Conservation (phyloP, 2,797 vertebrate species). For the Hypotaenidia philippensis region DNA sequence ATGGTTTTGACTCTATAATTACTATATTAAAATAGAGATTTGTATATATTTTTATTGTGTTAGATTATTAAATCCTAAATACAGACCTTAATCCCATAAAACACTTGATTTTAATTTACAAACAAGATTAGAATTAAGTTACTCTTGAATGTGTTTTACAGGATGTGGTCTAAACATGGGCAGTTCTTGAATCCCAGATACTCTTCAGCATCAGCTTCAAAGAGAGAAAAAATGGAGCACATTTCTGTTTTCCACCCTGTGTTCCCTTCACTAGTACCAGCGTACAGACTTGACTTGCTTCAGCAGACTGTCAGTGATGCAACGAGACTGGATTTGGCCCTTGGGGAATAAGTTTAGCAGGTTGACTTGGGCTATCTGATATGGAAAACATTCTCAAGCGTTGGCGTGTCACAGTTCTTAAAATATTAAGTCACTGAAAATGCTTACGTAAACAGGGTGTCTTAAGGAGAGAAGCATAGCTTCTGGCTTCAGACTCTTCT, state of each 20-base stretch:
- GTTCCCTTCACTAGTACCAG: not conserved
- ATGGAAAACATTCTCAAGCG: not conserved
- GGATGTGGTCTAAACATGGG: not conserved
- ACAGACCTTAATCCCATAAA: not conserved
- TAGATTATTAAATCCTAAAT: not conserved
- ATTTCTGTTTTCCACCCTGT: not conserved
- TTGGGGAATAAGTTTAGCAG: not conserved
- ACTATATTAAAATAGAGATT: not conserved
- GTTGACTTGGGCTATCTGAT: not conserved
- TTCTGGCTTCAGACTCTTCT: not conserved
- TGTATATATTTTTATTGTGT: not conserved
- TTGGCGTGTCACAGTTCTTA: slow-evolving; percentile 59
- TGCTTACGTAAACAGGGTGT: slow-evolving; percentile 45
- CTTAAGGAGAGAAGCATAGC: slow-evolving; percentile 9
- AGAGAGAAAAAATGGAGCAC: not conserved
- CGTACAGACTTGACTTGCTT: not conserved
- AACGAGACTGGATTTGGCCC: not conserved
- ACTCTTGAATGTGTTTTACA: not conserved
- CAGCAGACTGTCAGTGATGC: slow-evolving; percentile 11
- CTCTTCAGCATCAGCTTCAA: not conserved
- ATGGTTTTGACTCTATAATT: not conserved
- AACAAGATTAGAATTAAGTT: not conserved
- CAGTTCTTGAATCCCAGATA: not conserved
- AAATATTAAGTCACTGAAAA: slow-evolving; percentile 68
- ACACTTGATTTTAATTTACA: not conserved